Conservation (phyloP, 2,797 vertebrate species). For the Pseudochirops cupreus region DNA sequence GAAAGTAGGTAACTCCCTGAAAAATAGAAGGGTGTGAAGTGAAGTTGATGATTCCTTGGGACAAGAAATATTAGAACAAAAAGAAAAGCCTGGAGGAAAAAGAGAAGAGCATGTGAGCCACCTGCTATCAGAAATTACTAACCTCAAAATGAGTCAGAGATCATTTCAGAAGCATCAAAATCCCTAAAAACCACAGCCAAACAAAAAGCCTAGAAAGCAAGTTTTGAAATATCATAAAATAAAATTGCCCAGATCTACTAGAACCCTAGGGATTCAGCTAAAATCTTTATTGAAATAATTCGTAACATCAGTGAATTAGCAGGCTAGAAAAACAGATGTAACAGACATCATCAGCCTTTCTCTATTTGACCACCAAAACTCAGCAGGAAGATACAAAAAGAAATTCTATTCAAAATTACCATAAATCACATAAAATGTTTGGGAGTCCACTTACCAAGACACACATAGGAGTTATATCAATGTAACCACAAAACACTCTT, state of each 20-base stretch:
- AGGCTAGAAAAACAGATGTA: background rate
- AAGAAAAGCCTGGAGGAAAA: background rate
- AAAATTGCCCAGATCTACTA: background rate
- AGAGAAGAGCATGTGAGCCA: background rate
- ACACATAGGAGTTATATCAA: background rate
- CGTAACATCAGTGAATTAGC: background rate
- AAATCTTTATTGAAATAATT: background rate
- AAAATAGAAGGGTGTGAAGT: background rate
- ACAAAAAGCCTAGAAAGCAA: background rate
- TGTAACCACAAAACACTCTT: background rate
- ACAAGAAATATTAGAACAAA: background rate
- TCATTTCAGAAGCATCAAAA: background rate
- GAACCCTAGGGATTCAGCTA: background rate
- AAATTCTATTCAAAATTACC: background rate
- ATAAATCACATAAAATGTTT: background rate
- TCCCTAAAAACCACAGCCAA: background rate
- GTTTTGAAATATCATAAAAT: background rate
- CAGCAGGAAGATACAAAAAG: background rate
- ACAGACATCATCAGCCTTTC: background rate
- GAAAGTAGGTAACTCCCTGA: background rate
- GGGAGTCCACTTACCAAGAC: background rate
- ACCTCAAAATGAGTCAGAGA: background rate
- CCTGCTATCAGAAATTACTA: background rate
- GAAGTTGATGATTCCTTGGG: background rate
- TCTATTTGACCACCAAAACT: background rate